Base-by-base conservation (phyloP, 2,113 vertebrate genomes). In the Dicrurus megarhynchus region DNA sequence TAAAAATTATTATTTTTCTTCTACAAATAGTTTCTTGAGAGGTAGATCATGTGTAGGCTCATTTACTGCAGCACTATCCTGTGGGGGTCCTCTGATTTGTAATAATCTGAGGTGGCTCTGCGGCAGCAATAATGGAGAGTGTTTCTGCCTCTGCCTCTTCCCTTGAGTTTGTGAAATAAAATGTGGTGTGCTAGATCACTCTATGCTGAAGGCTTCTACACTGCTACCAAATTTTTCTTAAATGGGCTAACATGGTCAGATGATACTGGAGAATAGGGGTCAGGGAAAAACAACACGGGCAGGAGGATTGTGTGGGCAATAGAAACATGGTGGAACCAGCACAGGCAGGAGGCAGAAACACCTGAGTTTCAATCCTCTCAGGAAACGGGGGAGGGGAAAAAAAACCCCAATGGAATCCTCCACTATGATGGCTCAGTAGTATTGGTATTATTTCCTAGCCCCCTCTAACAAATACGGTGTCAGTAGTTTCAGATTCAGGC, bases 131-230 rank as follows among this genome's bases (percentile, higher is more conserved):
- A 83, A 49, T 2, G 3, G 52, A 87, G 23, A 28, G 7, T 11
- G 20, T 30, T 63, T 60, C 49, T 93, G 49, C 39, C 56, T 70
- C 60, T 4, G 4, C 41, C 26, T 70, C 33, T 55, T 39, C 32
- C 27, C 44, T 59, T 30, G 27, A 47, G 76, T 69, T 76, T 19
- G 4, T 32, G 16, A 95, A 75, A 57, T 28, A 76, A 68, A 59
- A 46, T 2, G 1, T 5, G 17, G 4, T 35, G 2, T 30, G 64
- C 24, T 39, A 33, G 39, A 24, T 13, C 0, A 0, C 20, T n/a
- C 8, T 21, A 11, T 19, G 39, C 32, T 44, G 60, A 64, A 27
- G 16, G 19, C 30, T 73, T 80, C 70, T 68, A 17, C 22, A 35
- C 28, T 3, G 2, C 17, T 42, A 35, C 56, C 35, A 46, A 28